phyloP scores from a whole-genome alignment of 2,888 invertebrate species.

The Minunthozetes semirufus region DNA sequence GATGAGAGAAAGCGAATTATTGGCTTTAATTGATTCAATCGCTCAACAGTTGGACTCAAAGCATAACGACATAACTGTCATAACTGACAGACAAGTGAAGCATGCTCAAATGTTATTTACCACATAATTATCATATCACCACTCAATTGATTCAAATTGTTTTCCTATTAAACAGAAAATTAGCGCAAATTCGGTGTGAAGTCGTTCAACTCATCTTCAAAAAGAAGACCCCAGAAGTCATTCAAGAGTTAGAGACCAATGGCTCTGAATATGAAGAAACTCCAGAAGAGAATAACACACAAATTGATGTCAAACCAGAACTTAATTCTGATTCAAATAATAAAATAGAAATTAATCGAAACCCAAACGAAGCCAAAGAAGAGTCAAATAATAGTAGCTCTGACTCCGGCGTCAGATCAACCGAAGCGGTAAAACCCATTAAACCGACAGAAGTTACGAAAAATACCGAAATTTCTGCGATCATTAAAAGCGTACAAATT shows the following conservation, averaged over 20 bases:
- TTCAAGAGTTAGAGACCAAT: constrained; percentile 16
- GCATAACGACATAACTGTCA: constrained; percentile 34
- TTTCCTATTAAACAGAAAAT: constrained; percentile 31
- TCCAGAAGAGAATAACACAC: not conserved
- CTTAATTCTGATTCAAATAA: not conserved
- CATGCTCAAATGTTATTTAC: constrained; percentile 37
- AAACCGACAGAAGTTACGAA: not conserved
- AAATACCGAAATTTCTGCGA: not conserved
- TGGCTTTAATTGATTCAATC: constrained; percentile 36
- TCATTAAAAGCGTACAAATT: constrained; percentile 18
- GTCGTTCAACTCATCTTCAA: constrained; percentile 31
- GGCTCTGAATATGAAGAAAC: not conserved
- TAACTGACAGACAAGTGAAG: constrained; percentile 38
- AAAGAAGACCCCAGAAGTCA: constrained; percentile 22
- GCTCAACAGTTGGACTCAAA: constrained; percentile 35
- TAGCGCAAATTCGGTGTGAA: constrained; percentile 38
- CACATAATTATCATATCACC: no score
- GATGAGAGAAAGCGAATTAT: constrained; percentile 27
- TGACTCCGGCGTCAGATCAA: no score
- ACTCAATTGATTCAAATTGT: not conserved
- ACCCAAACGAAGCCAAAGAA: not conserved
- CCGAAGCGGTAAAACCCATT: no score
- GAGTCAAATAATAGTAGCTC: not conserved
- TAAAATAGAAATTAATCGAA: not conserved
- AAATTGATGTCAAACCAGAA: not conserved